These are phyloP conservation scores for Coccyzus lansbergi DNA, from an alignment of 2,797 vertebrate genomes.

Conservation along the genomic window DNA sequence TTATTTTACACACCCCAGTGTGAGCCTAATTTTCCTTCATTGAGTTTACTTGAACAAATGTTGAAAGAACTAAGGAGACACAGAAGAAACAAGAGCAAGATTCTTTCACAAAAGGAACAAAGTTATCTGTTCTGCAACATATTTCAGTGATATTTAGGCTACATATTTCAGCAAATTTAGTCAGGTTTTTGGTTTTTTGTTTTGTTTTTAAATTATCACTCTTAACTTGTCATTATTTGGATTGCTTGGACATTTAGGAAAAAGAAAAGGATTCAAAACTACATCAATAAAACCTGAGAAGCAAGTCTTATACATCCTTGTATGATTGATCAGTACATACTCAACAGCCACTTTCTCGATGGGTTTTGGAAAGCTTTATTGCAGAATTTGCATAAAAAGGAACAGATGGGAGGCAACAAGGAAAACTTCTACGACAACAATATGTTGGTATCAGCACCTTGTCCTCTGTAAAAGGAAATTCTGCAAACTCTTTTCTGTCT, in stretches of 20 bases:
- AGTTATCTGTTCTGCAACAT: neutral
- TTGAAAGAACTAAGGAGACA: neutral
- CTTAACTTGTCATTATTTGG: neutral
- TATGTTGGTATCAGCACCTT: neutral
- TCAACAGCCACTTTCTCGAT: neutral
- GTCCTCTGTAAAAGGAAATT: neutral
- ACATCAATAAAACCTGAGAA: neutral
- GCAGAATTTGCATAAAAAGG: neutral
- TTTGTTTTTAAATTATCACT: neutral
- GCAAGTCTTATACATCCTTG: neutral
- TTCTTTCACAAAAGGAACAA: neutral
- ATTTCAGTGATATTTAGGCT: neutral
- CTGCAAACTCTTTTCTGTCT: neutral
- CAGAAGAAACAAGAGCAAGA: neutral
- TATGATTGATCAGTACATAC: fast-evolving
- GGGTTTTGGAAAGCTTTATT: neutral
- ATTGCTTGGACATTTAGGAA: neutral
- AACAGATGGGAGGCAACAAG: neutral
- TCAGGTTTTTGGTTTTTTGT: neutral
- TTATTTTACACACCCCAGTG: neutral
- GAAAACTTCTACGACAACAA: neutral
- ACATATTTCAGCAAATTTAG: neutral
- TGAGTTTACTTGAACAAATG: neutral
- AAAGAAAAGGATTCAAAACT: neutral
- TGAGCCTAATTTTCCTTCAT: neutral